Conservation (phyloP, 2,113 vertebrate genomes). For the Hemicordylus capensis region DNA sequence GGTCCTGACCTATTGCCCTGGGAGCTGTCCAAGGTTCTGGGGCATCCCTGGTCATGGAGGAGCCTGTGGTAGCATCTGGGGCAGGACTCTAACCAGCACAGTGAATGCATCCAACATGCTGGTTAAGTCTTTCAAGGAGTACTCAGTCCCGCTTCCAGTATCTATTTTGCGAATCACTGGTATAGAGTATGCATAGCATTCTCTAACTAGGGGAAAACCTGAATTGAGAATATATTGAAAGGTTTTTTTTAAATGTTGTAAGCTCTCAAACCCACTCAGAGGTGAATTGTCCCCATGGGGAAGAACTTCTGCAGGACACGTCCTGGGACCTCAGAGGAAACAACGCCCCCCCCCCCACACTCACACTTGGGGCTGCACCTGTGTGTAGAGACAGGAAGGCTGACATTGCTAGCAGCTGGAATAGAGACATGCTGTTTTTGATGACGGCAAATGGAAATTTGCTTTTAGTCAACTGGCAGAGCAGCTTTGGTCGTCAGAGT, state of each 20-base stretch:
- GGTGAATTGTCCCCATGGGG: not conserved
- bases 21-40: not conserved
- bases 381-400: not conserved
- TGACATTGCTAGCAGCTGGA: not conserved
- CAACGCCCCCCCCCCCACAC: no score
- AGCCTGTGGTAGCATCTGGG: no score
- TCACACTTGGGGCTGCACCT: not conserved
- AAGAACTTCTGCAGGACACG: not conserved
- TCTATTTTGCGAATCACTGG: not conserved
- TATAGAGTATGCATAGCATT: not conserved
- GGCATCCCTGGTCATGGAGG: no score
- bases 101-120: no score
- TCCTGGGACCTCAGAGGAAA: not conserved
- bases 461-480: not conserved
- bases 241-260: not conserved
- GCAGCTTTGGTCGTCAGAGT: not conserved
- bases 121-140: not conserved
- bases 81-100: not conserved
- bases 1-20: no score
- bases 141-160: not conserved
- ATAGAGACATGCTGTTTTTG: not conserved
- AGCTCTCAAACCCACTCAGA: not conserved
- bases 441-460: conserved; percentile 6
- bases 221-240: not conserved
- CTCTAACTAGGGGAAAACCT: not conserved